Conservation (phyloP, 2,888 invertebrate genomes). For the Hydropsyche betteni region DNA sequence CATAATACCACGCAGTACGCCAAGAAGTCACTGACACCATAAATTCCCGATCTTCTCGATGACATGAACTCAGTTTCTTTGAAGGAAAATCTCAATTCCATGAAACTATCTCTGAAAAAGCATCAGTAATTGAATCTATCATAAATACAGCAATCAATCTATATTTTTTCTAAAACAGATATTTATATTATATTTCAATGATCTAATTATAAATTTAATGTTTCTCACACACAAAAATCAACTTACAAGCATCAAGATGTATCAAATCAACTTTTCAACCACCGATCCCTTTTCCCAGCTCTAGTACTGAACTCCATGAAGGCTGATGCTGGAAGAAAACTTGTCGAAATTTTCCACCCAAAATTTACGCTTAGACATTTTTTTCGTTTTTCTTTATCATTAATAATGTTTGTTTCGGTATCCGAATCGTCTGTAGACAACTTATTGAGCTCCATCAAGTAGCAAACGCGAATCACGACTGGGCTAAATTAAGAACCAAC, state of each 20-base stretch:
- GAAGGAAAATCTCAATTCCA: conserved; percentile 52
- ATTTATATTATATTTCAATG: too few species aligned
- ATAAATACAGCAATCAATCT: too few species aligned
- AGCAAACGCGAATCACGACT: too few species aligned
- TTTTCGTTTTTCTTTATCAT: too few species aligned
- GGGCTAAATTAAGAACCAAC: too few species aligned
- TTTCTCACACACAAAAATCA: too few species aligned
- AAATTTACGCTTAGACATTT: background rate
- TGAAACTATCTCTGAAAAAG: conserved; percentile 52
- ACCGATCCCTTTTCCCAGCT: background rate
- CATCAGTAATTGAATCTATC: too few species aligned
- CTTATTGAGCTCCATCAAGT: too few species aligned
- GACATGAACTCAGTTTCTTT: conserved; percentile 15
- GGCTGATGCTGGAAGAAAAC: background rate
- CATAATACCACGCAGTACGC: conserved; percentile 26
- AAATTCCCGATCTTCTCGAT: background rate
- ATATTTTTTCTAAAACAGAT: background rate
- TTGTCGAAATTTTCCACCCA: background rate
- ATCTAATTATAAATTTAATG: too few species aligned
- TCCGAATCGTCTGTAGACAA: too few species aligned
- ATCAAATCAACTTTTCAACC: background rate
- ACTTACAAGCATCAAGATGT: background rate
- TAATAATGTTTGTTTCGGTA: too few species aligned
- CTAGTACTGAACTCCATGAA: background rate
- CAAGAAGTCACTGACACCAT: conserved; percentile 22